Conservation (phyloP, 2,888 invertebrate genomes). For the Blastobasis lacticolella region DNA sequence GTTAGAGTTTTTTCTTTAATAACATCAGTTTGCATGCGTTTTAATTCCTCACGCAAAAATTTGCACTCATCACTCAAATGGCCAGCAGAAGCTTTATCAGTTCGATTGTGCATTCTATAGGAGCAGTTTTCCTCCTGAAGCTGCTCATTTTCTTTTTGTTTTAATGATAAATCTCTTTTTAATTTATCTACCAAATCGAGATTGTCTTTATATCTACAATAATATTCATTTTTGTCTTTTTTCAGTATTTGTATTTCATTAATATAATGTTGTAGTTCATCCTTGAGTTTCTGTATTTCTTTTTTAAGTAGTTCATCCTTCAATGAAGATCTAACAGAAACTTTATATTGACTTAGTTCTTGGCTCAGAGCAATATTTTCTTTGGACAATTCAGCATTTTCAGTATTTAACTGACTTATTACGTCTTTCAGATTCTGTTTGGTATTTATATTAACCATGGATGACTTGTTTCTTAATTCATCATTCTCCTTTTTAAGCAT, state of each 20-base stretch:
- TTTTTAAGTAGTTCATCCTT: slow-evolving; percentile 33
- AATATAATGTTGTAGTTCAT: slow-evolving; percentile 41
- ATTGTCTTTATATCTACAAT: slow-evolving; percentile 49
- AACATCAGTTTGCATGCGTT: slow-evolving; percentile 59
- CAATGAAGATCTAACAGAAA: slow-evolving; percentile 31
- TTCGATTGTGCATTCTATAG: slow-evolving; percentile 58
- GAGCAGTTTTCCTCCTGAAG: slow-evolving; percentile 63
- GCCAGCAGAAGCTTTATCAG: slow-evolving; percentile 57
- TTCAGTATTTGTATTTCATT: slow-evolving; percentile 44
- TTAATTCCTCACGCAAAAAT: slow-evolving; percentile 59
- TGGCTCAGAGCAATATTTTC: slow-evolving; percentile 59
- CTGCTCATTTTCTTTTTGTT: slow-evolving; percentile 57
- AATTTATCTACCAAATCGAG: slow-evolving; percentile 50
- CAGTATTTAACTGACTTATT: slow-evolving; percentile 55
- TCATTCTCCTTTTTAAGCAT: slow-evolving; percentile 66
- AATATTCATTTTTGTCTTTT: slow-evolving; percentile 62
- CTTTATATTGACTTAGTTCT: slow-evolving; percentile 50
- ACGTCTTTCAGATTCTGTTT: slow-evolving; percentile 58
- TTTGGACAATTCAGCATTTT: slow-evolving; percentile 59
- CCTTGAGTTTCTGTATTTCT: slow-evolving; percentile 42
- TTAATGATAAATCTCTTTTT: slow-evolving; percentile 53
- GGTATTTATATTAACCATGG: slow-evolving; percentile 31
- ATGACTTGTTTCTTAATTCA: slow-evolving; percentile 39
- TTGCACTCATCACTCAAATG: slow-evolving; percentile 60
- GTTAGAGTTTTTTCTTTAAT: slow-evolving; percentile 65